These are phyloP conservation scores for Mesoligia furuncula DNA, from an alignment of 2,888 invertebrate genomes.

Conservation along the genomic window DNA sequence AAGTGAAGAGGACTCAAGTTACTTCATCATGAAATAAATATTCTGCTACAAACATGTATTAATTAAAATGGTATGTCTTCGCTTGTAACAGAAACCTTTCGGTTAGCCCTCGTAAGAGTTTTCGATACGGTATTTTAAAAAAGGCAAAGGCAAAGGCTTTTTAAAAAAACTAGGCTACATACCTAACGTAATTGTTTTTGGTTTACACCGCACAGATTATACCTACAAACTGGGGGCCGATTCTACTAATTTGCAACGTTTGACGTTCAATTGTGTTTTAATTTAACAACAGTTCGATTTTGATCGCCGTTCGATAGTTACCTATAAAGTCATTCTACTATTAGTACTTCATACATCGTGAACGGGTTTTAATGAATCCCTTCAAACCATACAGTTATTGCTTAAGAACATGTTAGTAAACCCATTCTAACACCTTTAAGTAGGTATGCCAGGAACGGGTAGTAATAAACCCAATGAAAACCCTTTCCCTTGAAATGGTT, in stretches of 20 bases:
- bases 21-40: background rate
- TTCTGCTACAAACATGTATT: background rate
- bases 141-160: background rate
- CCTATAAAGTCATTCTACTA: no score
- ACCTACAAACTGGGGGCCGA: background rate
- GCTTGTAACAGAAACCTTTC: background rate
- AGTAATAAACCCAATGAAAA: background rate
- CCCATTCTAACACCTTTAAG: background rate
- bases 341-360: background rate
- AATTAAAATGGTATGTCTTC: background rate
- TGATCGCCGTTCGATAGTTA: no score
- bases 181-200: no score
- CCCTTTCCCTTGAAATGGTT: background rate
- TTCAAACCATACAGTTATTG: background rate
- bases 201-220: background rate
- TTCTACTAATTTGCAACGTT: no score
- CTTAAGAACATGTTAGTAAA: background rate
- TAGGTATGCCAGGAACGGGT: background rate
- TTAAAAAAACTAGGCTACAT: background rate
- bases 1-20: slow-evolving; percentile 14
- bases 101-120: background rate
- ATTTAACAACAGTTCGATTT: no score
- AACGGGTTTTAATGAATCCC: background rate
- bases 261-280: no score
- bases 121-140: no score